Percentiles rank a stretch among this genome's conserved stretches.
Evolutionary conservation across 1,140 invertebrate genomes (phyloP).

Genomic region (Ladona fulva): DNA sequence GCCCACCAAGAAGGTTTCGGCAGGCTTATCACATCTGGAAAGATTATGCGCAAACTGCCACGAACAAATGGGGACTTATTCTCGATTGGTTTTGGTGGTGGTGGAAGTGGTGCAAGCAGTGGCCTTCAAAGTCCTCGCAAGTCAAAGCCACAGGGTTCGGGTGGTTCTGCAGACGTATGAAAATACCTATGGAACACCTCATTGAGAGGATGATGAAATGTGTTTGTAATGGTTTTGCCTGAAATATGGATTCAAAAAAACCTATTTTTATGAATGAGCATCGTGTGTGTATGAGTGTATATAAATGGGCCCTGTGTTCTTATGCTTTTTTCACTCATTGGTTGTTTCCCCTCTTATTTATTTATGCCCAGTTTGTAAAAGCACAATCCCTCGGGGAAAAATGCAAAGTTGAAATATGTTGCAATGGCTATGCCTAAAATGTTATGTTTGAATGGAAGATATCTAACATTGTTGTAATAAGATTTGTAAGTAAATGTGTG

Average conservation of each 20-base stretch:
- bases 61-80: constrained; percentile 37
- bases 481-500: constrained; percentile 7
- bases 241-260: not conserved
- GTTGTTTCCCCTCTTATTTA: constrained; percentile 5
- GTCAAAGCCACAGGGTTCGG: not conserved
- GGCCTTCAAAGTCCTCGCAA: constrained; percentile 14
- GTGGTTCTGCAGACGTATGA: not conserved
- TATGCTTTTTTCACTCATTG: constrained; percentile 3
- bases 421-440: not conserved
- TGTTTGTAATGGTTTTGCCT: not conserved
- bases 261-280: not conserved
- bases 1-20: constrained; percentile 97
- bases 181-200: not conserved
- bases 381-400: constrained; percentile 2
- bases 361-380: not conserved
- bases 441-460: constrained; percentile 5
- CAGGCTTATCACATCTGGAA: constrained; percentile 92
- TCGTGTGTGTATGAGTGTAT: constrained; percentile 2
- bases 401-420: constrained; percentile 2
- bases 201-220: not conserved
- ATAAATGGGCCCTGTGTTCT: not conserved
- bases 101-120: not conserved
- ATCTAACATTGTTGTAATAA: constrained; percentile 4
- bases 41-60: constrained; percentile 84
- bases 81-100: not conserved